These are phyloP conservation scores for Crioceris asparagi DNA, from an alignment of 2,888 invertebrate species.

Conservation along the genomic window DNA sequence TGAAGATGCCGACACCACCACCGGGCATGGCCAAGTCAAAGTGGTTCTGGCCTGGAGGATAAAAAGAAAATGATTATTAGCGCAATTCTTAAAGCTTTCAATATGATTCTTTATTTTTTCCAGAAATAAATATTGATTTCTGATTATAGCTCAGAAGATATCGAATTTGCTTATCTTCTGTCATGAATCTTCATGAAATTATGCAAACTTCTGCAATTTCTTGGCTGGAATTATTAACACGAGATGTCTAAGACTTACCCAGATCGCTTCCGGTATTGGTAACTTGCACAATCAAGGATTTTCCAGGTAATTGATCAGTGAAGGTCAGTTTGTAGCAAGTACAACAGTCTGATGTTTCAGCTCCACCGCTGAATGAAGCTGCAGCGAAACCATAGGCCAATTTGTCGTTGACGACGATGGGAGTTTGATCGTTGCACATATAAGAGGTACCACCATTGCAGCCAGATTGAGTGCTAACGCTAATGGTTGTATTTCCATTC, in stretches of 20 bases:
- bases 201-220: too few relatives aligned
- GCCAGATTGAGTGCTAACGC: conserved; percentile 11
- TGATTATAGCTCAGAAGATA: too few relatives aligned
- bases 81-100: too few relatives aligned
- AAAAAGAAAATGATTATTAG: too few relatives aligned
- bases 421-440: conserved; percentile 14
- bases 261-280: conserved; percentile 9
- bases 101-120: too few relatives aligned
- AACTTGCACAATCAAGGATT: conserved; percentile 5
- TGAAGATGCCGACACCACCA: conserved; percentile 19
- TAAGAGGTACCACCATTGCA: conserved; percentile 9
- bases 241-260: too few relatives aligned
- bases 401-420: conserved; percentile 10
- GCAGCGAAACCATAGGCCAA: conserved; percentile 14
- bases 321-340: conserved; percentile 8
- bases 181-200: too few relatives aligned
- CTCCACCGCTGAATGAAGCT: conserved; percentile 13
- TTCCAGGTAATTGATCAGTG: conserved; percentile 2
- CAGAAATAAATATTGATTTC: too few relatives aligned
- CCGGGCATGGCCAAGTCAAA: conserved; percentile 13
- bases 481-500: conserved; percentile 11
- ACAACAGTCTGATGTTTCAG: conserved; percentile 6
- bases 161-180: too few relatives aligned
- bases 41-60: conserved; percentile 10
- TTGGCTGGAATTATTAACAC: too few relatives aligned